Evolutionary conservation across 2,888 invertebrate species (phyloP), one percentile per base, ranked within the genome.

Genomic region (Disparrhopalites patrizii): DNA sequence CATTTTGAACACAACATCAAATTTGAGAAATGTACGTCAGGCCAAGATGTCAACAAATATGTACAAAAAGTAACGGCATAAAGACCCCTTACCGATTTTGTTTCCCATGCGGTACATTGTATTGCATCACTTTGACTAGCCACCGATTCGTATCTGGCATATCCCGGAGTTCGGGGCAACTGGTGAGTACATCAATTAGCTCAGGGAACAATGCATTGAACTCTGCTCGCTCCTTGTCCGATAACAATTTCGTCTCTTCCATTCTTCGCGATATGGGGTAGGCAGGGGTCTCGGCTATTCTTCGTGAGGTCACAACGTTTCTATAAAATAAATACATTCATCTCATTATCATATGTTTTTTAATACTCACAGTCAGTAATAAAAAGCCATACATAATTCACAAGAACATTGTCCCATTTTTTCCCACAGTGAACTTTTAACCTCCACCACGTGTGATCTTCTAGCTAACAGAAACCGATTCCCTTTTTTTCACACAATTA

Each of bases 61-160:
- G 23, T 20, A 20, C 15, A 57, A 70, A 62, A 2, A 68, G 68
- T 57, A 20, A 47, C 7, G 50, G n/a, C 23, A 47, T 23, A 52
- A 60, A 27, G 40, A 18, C 28, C 20, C 18, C 50, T 43, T 47
- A 73, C 61, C 92, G 82, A 77, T 86, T 88, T 80, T 90, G 91
- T 81, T 95, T 96, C 1, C 96, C 96, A 76, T 86, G 86, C 0
- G 93, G 91, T 3, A 95, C 91, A 81, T 94, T 96, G 81, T 94
- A 94, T 79, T 95, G 90, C 70, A 93, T 81, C 25, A 89, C 85
- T 83, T 89, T 89, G 63, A 87, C 85, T 80, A 88, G 85, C 87
- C 91, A 89, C 78, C 88, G 89, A 72, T 86, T 86, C 71, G 89
- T 88, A 79, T 90, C 89, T 38, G 87, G 87, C 79, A 89, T 85